These are phyloP conservation scores for Euleptes europaea DNA, from an alignment of 2,113 vertebrate species.

Conservation along the genomic window DNA sequence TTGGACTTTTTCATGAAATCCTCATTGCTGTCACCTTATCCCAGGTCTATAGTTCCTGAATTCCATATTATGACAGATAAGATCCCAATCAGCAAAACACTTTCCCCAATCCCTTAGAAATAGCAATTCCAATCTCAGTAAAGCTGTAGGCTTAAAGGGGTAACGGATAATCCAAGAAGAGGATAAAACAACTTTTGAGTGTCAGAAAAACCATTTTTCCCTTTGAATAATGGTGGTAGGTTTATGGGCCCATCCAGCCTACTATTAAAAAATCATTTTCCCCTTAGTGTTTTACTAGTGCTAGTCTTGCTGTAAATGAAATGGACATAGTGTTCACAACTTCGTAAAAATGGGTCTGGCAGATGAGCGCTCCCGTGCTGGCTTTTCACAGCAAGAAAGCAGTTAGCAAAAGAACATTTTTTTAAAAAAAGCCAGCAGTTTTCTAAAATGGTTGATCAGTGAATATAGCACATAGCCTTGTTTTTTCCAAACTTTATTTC, in stretches of 20 bases:
- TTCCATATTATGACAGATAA: neutral
- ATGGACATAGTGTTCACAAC: neutral
- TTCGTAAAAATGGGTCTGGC: neutral
- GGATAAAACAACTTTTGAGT: slow-evolving; percentile 36
- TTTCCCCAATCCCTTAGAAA: slow-evolving; percentile 23
- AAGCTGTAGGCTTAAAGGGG: slow-evolving; percentile 14
- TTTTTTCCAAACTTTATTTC: neutral
- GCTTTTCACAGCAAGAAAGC: neutral
- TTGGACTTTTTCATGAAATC: slow-evolving; percentile 18
- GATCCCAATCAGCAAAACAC: slow-evolving; percentile 19
- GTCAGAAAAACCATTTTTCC: slow-evolving; percentile 36
- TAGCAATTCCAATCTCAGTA: slow-evolving; percentile 44
- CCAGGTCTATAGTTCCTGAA: neutral
- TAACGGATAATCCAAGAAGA: slow-evolving; percentile 33
- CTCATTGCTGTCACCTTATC: neutral
- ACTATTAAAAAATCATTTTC: slow-evolving; percentile 1
- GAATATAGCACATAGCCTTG: neutral
- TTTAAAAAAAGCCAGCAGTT: neutral
- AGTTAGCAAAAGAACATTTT: neutral
- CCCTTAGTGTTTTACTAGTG: neutral
- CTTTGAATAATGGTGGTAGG: slow-evolving; percentile 22
- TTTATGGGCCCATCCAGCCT: neutral
- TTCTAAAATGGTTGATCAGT: neutral
- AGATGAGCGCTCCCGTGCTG: neutral
- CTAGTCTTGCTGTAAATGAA: neutral